Evolutionary conservation across 2,113 vertebrate species (phyloP), one percentile per base, ranked within the genome.

Genomic region (Istiophorus platypterus): DNA sequence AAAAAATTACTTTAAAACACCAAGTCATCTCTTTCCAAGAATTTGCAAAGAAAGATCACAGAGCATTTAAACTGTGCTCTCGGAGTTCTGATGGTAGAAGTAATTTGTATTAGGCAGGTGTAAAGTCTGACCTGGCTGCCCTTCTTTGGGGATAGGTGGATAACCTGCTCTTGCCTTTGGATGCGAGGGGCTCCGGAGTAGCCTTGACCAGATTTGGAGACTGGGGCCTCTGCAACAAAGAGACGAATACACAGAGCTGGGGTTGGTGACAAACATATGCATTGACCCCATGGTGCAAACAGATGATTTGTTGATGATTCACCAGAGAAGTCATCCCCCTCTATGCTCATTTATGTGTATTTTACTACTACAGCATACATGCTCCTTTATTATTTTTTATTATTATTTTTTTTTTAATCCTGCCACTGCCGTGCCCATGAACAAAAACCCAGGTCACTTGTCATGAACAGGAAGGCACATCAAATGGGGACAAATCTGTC

Each of bases 121-220:
- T 57, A 26, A 58, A 67, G 58, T 91, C 96, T 94, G 93, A 99
- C 98, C 94, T 99, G 98, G 80, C 96, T 97, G 92, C 97, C 95
- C 85, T 98, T 99, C 94, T 98, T 98, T 7, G 98, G 98, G 89
- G 98, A 99, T 74, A 98, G 89, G 72, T 99, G 98, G 77, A 98
- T 98, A 85, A 99, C 97, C 0, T 98, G 97, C 91, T 99, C 98
- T 88, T 99, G 98, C 68, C 98, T 96, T 95, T 99, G 97, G 85
- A 99, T 93, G 86, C 98, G 97, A 1, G 95, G 95, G 82, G 96
- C 97, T 24, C 97, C 96, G 4, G 98, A 97, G 93, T 98, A 99
- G 78, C 97, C 94, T 0, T 96, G 96, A 85, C 97, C 93, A 2
- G 98, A 96, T 85, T 99, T 99, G 1, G 97, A 96, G 45, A 85